phyloP scores from a whole-genome alignment of 2,888 invertebrate species.

The Ceraclea dissimilis region DNA sequence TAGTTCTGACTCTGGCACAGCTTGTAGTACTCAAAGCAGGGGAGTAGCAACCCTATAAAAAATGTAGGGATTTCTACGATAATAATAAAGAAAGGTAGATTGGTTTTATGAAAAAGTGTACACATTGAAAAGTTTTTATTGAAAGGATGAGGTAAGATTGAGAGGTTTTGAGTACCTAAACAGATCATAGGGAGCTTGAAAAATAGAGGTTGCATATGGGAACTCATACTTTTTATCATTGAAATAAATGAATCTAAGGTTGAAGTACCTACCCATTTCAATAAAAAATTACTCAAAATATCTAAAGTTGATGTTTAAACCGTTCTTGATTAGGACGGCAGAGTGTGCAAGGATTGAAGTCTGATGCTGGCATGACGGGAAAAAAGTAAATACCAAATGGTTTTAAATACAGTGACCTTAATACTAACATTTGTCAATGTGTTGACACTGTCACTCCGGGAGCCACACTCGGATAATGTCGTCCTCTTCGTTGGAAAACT shows the following conservation, averaged over 20 bases:
- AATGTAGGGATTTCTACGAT: neutral
- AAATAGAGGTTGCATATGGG: too few species aligned
- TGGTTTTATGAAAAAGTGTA: neutral
- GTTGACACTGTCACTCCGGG: slow-evolving; percentile 48
- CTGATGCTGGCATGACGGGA: too few species aligned
- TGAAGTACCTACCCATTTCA: too few species aligned
- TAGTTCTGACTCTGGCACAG: slow-evolving; percentile 58
- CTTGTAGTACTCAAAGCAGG: slow-evolving; percentile 61
- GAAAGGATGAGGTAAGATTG: neutral
- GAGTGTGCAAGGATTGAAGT: too few species aligned
- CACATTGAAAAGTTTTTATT: neutral
- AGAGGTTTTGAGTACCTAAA: too few species aligned
- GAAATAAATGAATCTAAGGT: too few species aligned
- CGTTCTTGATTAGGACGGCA: too few species aligned
- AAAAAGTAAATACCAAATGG: too few species aligned
- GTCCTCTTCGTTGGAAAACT: slow-evolving; percentile 6
- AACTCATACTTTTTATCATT: too few species aligned
- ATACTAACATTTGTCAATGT: slow-evolving; percentile 57
- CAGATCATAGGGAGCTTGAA: too few species aligned
- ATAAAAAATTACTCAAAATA: too few species aligned
- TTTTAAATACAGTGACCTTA: neutral
- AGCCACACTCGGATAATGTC: slow-evolving; percentile 26
- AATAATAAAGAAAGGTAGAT: neutral
- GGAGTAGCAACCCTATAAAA: slow-evolving; percentile 60
- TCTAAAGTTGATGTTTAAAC: too few species aligned